Conservation (phyloP, 2,888 invertebrate species). For the Rotaria socialis region DNA sequence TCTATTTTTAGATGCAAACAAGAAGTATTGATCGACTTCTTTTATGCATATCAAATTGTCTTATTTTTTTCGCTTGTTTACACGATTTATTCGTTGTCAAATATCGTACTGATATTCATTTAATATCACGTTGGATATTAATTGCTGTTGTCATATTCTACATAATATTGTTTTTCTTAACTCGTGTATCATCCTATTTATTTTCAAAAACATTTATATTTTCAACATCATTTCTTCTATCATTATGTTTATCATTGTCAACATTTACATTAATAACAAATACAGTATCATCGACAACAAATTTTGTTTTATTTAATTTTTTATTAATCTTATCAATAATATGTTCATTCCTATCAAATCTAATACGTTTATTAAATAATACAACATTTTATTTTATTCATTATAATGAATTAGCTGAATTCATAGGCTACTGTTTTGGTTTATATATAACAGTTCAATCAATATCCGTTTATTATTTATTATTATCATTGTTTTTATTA, state of each 20-base stretch:
- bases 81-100: conserved; percentile 21
- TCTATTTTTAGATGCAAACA: not conserved
- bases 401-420: conserved; percentile 30
- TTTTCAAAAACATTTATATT: not conserved
- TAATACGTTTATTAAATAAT: not conserved
- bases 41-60: conserved; percentile 4
- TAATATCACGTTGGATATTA: not conserved
- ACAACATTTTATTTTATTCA: conserved; percentile 24
- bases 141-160: not conserved
- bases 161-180: not conserved
- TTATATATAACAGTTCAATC: not conserved
- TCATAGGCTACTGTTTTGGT: not conserved
- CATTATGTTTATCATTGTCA: not conserved
- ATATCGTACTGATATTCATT: not conserved
- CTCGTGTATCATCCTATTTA: not conserved
- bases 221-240: not conserved
- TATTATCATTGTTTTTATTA: not conserved
- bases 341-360: not conserved
- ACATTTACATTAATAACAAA: not conserved
- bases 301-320: not conserved
- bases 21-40: not conserved
- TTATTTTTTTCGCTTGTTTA: not conserved
- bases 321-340: not conserved
- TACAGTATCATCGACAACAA: not conserved
- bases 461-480: not conserved